Percentiles rank a stretch among this genome's conserved stretches.
Evolutionary conservation across 1,140 invertebrate species (phyloP).

Genomic region (Grapholita molesta): DNA sequence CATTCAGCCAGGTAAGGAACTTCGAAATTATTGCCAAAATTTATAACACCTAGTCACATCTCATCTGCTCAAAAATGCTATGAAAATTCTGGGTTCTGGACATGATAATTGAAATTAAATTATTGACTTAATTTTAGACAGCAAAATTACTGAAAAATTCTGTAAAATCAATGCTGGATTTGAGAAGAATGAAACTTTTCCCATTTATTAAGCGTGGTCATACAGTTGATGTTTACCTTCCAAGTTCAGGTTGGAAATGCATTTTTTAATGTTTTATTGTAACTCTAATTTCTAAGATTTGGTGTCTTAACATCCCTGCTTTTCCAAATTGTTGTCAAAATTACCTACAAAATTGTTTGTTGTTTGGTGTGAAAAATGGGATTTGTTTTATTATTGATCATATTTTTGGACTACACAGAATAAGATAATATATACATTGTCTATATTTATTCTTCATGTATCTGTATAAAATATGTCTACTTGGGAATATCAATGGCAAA

Average conservation of each 20-base stretch:
- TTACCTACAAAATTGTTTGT: not conserved
- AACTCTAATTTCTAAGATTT: not conserved
- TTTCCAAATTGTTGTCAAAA: not conserved
- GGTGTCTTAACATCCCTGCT: not conserved
- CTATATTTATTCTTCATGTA: too few species aligned
- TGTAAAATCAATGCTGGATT: not conserved
- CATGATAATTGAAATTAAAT: not conserved
- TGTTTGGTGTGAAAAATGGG: not conserved
- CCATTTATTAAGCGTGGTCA: not conserved
- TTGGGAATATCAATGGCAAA: too few species aligned
- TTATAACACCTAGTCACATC: conserved; percentile 2
- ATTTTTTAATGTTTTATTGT: not conserved
- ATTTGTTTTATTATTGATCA: too few species aligned
- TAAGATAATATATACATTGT: too few species aligned
- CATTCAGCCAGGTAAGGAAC: not conserved
- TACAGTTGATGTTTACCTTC: not conserved
- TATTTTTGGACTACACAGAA: too few species aligned
- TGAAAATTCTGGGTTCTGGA: too few species aligned
- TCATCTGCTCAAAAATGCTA: not conserved
- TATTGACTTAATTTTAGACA: not conserved
- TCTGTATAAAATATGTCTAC: too few species aligned
- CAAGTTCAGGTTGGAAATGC: not conserved
- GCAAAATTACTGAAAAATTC: not conserved
- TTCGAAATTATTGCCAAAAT: not conserved
- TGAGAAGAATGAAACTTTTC: not conserved